Percentiles rank a stretch among this genome's conserved stretches.
Conservation (phyloP, 2,888 invertebrate genomes). For the Herminia tarsipennalis region DNA sequence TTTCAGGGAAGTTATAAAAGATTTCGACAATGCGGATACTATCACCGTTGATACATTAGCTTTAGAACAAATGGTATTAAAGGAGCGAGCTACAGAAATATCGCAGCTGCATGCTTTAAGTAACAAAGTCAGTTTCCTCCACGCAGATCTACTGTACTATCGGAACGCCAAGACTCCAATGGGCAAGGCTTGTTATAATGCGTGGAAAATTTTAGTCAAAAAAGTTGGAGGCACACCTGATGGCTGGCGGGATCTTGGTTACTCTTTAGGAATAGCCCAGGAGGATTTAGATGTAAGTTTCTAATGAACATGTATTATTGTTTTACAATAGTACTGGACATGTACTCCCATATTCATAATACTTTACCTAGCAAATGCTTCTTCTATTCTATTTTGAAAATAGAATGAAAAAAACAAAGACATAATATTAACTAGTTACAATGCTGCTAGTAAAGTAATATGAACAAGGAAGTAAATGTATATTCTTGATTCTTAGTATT, state of each 20-base stretch:
- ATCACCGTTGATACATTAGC: slow-evolving; percentile 72
- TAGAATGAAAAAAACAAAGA: no score
- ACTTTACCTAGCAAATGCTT: no score
- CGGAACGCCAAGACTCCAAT: slow-evolving; percentile 69
- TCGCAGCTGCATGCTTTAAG: slow-evolving; percentile 64
- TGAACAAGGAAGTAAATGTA: no score
- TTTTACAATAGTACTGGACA: no score
- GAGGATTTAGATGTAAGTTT: slow-evolving; percentile 76
- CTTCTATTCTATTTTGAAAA: no score
- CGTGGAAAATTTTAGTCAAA: slow-evolving; percentile 71
- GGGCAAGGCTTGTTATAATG: slow-evolving; percentile 70
- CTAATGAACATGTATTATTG: no score
- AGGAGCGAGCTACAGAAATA: slow-evolving; percentile 69
- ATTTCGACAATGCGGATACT: slow-evolving; percentile 66
- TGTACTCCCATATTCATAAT: no score
- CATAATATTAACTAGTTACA: no score
- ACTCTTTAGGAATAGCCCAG: slow-evolving; percentile 62
- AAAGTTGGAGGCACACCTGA: slow-evolving; percentile 72
- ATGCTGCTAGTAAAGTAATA: no score
- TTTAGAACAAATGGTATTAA: slow-evolving; percentile 64
- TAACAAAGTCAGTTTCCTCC: slow-evolving; percentile 71
- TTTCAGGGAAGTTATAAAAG: slow-evolving; percentile 65
- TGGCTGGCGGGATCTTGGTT: slow-evolving; percentile 75
- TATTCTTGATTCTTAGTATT: no score
- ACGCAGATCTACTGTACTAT: slow-evolving; percentile 74